Percentiles rank a stretch among this genome's conserved stretches.
Conservation (phyloP, 2,888 invertebrate genomes). For the Ceriagrion tenellum region DNA sequence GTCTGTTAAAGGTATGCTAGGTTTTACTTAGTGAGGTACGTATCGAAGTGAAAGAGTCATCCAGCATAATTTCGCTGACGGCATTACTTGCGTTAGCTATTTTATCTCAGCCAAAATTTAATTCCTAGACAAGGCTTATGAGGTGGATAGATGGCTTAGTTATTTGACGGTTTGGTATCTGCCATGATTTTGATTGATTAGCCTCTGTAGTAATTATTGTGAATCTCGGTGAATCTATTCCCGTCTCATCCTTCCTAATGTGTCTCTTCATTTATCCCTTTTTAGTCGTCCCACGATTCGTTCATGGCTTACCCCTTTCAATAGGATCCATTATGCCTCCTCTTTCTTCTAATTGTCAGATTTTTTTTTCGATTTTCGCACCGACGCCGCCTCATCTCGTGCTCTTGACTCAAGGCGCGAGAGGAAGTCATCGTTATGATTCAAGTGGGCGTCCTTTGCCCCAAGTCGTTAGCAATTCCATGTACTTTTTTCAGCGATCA, state of each 20-base stretch:
- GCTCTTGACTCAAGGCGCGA: background rate
- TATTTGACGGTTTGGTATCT: too few relatives aligned
- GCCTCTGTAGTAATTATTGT: too few relatives aligned
- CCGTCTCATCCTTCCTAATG: background rate
- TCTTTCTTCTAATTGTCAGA: background rate
- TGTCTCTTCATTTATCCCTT: background rate
- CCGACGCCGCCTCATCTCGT: background rate
- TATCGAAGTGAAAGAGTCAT: too few relatives aligned
- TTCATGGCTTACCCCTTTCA: background rate
- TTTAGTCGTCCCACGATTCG: background rate
- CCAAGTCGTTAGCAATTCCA: background rate
- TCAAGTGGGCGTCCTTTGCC: background rate
- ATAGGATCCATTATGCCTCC: background rate
- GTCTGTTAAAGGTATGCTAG: too few relatives aligned
- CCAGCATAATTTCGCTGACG: too few relatives aligned
- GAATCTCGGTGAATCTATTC: background rate
- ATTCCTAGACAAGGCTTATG: too few relatives aligned
- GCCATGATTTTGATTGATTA: too few relatives aligned
- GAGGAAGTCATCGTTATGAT: background rate
- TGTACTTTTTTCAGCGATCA: background rate
- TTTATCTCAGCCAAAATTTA: too few relatives aligned
- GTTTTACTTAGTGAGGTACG: too few relatives aligned
- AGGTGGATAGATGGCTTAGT: too few relatives aligned
- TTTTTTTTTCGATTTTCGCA: background rate
- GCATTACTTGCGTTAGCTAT: too few relatives aligned